Conservation (phyloP, 2,113 vertebrate genomes). For the Eulemur macaco region DNA sequence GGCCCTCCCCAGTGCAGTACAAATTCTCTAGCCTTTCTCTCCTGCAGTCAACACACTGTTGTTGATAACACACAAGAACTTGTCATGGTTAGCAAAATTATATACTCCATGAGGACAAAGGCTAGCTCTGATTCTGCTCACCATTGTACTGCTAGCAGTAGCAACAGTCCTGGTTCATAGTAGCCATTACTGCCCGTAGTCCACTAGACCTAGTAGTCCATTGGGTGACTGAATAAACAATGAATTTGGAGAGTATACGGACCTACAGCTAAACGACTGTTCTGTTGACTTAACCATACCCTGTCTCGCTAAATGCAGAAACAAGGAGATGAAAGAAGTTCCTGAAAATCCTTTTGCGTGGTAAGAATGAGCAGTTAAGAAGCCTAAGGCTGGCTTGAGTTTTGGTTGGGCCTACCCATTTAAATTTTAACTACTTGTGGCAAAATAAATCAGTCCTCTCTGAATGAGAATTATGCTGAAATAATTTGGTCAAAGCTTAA, state of each 20-base stretch:
- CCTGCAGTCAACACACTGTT: background rate
- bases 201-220: background rate
- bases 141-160: background rate
- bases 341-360: background rate
- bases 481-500: slow-evolving; percentile 16
- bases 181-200: background rate
- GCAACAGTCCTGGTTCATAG: background rate
- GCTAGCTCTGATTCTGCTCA: background rate
- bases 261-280: background rate
- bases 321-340: background rate
- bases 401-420: background rate
- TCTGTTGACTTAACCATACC: background rate
- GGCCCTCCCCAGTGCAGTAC: background rate
- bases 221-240: background rate
- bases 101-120: background rate
- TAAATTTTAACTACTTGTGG: slow-evolving; percentile 27
- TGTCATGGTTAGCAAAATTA: background rate
- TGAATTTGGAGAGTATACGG: background rate
- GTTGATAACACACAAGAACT: background rate
- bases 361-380: background rate
- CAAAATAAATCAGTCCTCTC: slow-evolving; percentile 25
- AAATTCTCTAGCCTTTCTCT: background rate
- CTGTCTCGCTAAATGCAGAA: background rate
- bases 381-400: background rate
- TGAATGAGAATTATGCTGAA: background rate